Percentiles rank a stretch among this genome's conserved stretches.
Conservation (phyloP, 2,888 invertebrate genomes). For the Noctua janthe region DNA sequence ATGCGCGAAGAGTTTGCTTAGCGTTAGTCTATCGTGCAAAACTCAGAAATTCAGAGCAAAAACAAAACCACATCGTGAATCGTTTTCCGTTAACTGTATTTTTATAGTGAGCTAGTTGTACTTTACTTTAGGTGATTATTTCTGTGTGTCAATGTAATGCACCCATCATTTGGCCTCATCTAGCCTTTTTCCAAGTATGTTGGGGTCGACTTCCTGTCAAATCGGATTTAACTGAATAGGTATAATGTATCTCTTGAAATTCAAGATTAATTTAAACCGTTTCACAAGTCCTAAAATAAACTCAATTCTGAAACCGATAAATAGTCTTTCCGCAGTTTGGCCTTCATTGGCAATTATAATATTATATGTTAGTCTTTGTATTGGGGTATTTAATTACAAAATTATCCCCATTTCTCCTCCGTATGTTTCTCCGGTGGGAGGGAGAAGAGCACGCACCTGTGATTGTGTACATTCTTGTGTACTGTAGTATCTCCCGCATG, state of each 20-base stretch:
- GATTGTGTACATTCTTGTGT: no score
- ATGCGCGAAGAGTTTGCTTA: not conserved
- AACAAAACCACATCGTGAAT: no score
- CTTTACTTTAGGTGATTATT: not conserved
- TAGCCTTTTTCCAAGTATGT: not conserved
- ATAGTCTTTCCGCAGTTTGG: no score
- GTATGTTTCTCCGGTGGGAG: no score
- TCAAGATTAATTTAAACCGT: not conserved
- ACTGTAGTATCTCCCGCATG: no score
- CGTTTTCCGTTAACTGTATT: not conserved
- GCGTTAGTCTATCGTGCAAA: not conserved
- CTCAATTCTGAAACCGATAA: not conserved
- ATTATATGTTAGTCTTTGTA: no score
- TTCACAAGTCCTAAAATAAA: not conserved
- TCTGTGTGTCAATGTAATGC: not conserved
- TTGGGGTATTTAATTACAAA: no score
- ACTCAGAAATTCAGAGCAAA: no score
- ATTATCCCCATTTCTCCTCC: no score
- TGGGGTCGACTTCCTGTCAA: not conserved
- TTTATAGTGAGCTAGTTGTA: not conserved
- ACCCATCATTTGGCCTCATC: not conserved
- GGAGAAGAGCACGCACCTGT: no score
- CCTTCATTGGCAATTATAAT: no score
- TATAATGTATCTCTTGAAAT: not conserved
- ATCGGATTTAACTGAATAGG: not conserved